Conservation (phyloP, 2,888 invertebrate genomes). For the Drosophila phalerata region DNA sequence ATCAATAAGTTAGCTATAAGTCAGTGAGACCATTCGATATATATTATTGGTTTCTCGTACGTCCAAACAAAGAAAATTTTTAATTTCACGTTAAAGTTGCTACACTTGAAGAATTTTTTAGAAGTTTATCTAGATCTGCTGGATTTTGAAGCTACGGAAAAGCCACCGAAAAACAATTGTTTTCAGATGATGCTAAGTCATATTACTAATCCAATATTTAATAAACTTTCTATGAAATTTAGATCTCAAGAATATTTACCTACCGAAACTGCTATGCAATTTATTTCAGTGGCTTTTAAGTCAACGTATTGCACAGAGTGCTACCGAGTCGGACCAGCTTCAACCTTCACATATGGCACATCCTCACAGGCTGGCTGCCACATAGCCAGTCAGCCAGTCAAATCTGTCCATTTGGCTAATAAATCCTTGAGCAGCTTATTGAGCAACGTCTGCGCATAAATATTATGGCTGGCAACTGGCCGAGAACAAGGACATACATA, state of each 20-base stretch:
- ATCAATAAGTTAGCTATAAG: slow-evolving; percentile 65
- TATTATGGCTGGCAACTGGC: slow-evolving; percentile 74
- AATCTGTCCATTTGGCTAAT: slow-evolving; percentile 85
- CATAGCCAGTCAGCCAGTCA: slow-evolving; percentile 80
- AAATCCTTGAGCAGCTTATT: slow-evolving; percentile 85
- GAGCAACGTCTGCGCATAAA: slow-evolving; percentile 81
- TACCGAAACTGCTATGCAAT: neutral
- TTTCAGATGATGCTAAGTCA: neutral
- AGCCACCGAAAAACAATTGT: too few species aligned
- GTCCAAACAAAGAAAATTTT: slow-evolving; percentile 43
- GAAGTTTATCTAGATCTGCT: too few species aligned
- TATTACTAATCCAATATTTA: neutral
- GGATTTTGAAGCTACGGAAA: too few species aligned
- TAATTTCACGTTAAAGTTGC: slow-evolving; percentile 48
- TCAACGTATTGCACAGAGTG: slow-evolving; percentile 36
- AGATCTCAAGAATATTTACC: neutral
- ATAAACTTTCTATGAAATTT: neutral
- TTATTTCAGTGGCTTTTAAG: slow-evolving; percentile 57
- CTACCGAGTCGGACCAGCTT: slow-evolving; percentile 25
- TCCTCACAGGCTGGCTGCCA: slow-evolving; percentile 29
- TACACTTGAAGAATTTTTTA: slow-evolving; percentile 24
- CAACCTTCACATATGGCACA: slow-evolving; percentile 67
- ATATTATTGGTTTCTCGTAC: slow-evolving; percentile 40
- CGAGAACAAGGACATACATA: slow-evolving; percentile 37
- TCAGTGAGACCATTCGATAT: slow-evolving; percentile 36